A percentile compares a stretch with the other conserved stretches of the same genome.
Conservation (phyloP, 2,888 invertebrate genomes). For the Octodonta nipae region DNA sequence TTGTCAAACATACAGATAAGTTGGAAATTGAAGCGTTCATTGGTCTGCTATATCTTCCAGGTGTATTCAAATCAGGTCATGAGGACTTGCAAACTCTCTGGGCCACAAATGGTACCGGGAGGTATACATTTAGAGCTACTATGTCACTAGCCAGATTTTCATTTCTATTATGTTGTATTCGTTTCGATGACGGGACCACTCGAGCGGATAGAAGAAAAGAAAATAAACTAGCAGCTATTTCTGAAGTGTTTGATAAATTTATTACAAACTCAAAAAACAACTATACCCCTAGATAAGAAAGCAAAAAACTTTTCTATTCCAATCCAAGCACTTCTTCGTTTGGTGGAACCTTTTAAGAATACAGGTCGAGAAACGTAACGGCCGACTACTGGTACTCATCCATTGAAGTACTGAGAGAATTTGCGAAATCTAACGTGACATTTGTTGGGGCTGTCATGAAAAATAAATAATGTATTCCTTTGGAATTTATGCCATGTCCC, state of each 20-base stretch:
- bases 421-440: not conserved
- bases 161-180: slow-evolving; percentile 9
- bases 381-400: not conserved
- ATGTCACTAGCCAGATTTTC: slow-evolving; percentile 12
- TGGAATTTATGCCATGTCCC: not conserved
- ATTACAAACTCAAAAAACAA: slow-evolving; percentile 8
- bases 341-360: not conserved
- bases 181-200: slow-evolving; percentile 3
- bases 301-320: not conserved
- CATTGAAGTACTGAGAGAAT: not conserved
- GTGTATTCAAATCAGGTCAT: slow-evolving; percentile 15
- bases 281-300: slow-evolving; percentile 11
- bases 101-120: slow-evolving; percentile 13
- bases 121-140: slow-evolving; percentile 10
- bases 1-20: slow-evolving; percentile 4
- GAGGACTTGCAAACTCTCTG: slow-evolving; percentile 13
- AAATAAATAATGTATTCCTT: slow-evolving; percentile 1
- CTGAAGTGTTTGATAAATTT: slow-evolving; percentile 7
- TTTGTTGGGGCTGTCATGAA: not conserved
- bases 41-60: slow-evolving; percentile 10
- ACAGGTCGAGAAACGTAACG: not conserved
- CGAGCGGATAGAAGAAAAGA: slow-evolving; percentile 4
- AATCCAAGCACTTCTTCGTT: not conserved
- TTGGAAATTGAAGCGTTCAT: slow-evolving; percentile 5
- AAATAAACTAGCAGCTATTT: slow-evolving; percentile 4